A percentile compares a stretch with the other conserved stretches of the same genome.
Evolutionary conservation across 1,140 invertebrate genomes (phyloP).

Genomic region (Tenebrio molitor): DNA sequence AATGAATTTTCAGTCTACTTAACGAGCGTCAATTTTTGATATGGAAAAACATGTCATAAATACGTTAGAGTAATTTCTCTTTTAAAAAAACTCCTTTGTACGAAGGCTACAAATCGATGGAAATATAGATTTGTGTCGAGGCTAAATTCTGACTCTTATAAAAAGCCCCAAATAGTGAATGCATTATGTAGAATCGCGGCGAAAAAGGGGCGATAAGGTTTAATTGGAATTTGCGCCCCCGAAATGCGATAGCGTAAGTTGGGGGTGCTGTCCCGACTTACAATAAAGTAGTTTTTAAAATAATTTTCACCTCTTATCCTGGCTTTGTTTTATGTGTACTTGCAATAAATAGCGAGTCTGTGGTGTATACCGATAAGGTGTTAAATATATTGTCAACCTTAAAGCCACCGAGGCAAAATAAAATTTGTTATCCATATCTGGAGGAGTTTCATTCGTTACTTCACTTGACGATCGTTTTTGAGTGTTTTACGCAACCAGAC

Average conservation of each 20-base stretch:
- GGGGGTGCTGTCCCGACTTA: background rate
- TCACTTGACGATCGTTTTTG: too few relatives aligned
- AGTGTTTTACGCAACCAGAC: background rate
- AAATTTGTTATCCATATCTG: constrained; percentile 5
- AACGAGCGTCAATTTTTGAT: too few relatives aligned
- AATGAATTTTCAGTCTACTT: too few relatives aligned
- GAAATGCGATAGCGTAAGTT: constrained; percentile 10
- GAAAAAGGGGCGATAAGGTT: constrained; percentile 35
- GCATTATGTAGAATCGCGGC: constrained; percentile 16
- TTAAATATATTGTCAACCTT: constrained; percentile 1
- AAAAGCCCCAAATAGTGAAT: constrained; percentile 17
- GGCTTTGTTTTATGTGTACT: constrained; percentile 7
- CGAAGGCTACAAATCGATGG: too few relatives aligned
- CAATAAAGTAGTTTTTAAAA: constrained; percentile 10
- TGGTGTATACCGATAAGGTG: background rate
- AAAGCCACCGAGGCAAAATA: background rate
- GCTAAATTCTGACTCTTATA: too few relatives aligned
- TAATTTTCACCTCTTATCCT: constrained; percentile 7
- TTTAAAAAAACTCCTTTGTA: too few relatives aligned
- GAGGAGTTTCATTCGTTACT: too few relatives aligned
- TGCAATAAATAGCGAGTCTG: background rate
- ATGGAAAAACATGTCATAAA: too few relatives aligned
- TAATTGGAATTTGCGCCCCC: constrained; percentile 28
- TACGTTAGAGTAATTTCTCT: too few relatives aligned
- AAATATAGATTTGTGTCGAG: too few relatives aligned